phyloP scores from a whole-genome alignment of 1,140 invertebrate genomes.

The Drosophila eugracilis region DNA sequence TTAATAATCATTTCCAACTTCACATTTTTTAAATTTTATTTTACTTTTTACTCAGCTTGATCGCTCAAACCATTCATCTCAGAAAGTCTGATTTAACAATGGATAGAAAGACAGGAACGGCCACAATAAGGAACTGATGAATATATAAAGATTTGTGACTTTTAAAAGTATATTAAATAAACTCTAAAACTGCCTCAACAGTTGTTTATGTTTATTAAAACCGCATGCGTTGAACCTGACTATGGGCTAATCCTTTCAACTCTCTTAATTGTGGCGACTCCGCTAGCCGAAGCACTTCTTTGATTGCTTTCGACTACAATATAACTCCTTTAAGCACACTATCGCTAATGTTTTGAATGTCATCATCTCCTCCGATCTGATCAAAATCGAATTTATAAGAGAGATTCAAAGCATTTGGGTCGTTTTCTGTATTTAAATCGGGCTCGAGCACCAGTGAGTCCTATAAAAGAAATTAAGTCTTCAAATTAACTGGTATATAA shows the following conservation, averaged over 20 bases:
- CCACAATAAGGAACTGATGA: slow-evolving; percentile 9
- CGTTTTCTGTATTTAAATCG: slow-evolving; percentile 25
- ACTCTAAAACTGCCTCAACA: slow-evolving; percentile 18
- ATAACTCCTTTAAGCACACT: slow-evolving; percentile 70
- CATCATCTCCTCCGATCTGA: slow-evolving; percentile 32
- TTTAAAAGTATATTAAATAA: slow-evolving; percentile 5
- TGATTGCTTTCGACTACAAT: slow-evolving; percentile 39
- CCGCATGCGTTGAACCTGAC: neutral
- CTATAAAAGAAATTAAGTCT: slow-evolving; percentile 39
- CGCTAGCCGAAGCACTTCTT: too few relatives aligned
- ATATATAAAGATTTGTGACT: slow-evolving; percentile 5
- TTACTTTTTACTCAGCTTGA: neutral
- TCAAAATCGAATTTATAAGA: slow-evolving; percentile 28
- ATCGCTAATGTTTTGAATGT: slow-evolving; percentile 73
- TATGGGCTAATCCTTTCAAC: too few relatives aligned
- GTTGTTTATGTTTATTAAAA: neutral
- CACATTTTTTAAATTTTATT: neutral
- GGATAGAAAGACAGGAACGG: neutral
- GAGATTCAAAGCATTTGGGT: slow-evolving; percentile 22
- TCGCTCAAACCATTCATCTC: slow-evolving; percentile 20
- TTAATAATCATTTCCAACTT: neutral
- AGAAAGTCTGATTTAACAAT: slow-evolving; percentile 36
- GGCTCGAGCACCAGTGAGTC: slow-evolving; percentile 8
- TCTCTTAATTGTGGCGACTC: too few relatives aligned
- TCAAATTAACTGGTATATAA: too few relatives aligned